Evolutionary conservation across 2,888 invertebrate genomes (phyloP).

Genomic region (Drosophila siamana): DNA sequence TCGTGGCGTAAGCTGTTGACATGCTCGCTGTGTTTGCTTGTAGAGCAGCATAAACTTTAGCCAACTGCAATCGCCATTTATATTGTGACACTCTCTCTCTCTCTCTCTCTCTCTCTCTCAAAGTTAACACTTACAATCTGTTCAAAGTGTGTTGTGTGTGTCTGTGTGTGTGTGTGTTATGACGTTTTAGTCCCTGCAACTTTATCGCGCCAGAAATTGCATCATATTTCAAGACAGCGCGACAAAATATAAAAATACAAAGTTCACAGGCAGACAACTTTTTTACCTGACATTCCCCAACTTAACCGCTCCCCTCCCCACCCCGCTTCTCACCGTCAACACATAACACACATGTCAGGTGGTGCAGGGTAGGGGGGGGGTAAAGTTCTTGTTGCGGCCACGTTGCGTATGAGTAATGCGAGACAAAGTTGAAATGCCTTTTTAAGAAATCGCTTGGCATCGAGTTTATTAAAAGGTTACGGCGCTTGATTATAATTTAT

Average conservation of each 20-base stretch:
- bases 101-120: constrained; percentile 25
- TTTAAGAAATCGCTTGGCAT: constrained; percentile 53
- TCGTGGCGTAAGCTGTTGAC: not conserved
- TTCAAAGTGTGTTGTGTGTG: constrained; percentile 9
- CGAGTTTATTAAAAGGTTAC: constrained; percentile 65
- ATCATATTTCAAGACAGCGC: constrained; percentile 76
- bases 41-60: constrained; percentile 45
- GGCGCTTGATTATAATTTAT: constrained; percentile 71
- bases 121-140: constrained; percentile 68
- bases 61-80: constrained; percentile 45
- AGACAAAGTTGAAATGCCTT: constrained; percentile 53
- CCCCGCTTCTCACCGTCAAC: constrained; percentile 16
- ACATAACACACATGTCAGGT: constrained; percentile 55
- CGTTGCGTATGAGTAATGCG: constrained; percentile 75
- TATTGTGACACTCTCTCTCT: constrained; percentile 10
- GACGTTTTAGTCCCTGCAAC: constrained; percentile 68
- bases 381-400: constrained; percentile 52
- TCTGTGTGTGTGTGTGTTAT: constrained; percentile 38
- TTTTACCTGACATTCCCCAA: constrained; percentile 41
- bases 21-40: constrained; percentile 14
- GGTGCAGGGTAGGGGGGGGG: constrained; percentile 10
- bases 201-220: constrained; percentile 80
- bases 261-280: constrained; percentile 59
- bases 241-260: constrained; percentile 69
- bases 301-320: not conserved